Evolutionary conservation across 2,888 invertebrate species (phyloP).

Genomic region (Drosophila mettleri): DNA sequence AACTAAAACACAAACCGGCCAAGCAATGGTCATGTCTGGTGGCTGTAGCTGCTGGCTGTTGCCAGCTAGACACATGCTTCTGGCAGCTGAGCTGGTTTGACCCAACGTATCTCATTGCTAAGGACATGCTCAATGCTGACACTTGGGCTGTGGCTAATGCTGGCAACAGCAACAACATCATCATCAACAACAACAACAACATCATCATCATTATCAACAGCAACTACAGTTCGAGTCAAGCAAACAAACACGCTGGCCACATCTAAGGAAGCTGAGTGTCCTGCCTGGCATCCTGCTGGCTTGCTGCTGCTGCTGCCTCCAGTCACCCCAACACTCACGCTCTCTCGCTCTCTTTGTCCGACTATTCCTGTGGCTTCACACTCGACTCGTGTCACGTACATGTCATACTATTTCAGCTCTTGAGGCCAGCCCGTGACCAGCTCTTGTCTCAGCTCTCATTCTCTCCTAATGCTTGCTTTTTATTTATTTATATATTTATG

Average conservation of each 20-base stretch:
- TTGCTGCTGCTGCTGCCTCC: too few relatives aligned
- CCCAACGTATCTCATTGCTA: slow-evolving; percentile 52
- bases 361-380: slow-evolving; percentile 55
- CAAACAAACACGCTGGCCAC: slow-evolving; percentile 54
- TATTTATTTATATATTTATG: slow-evolving; percentile 55
- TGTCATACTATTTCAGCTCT: slow-evolving; percentile 42
- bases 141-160: slow-evolving; percentile 30
- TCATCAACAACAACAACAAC: slow-evolving; percentile 3
- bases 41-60: slow-evolving; percentile 39
- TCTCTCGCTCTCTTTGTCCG: neutral
- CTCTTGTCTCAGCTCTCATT: slow-evolving; percentile 10
- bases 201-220: slow-evolving; percentile 25
- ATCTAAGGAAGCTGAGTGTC: slow-evolving; percentile 35
- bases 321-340: too few relatives aligned
- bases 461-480: slow-evolving; percentile 53
- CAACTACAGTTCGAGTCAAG: slow-evolving; percentile 20
- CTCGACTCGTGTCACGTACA: slow-evolving; percentile 64
- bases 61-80: slow-evolving; percentile 52
- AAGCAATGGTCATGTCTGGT: slow-evolving; percentile 41
- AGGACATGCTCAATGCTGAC: slow-evolving; percentile 58
- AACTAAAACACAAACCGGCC: slow-evolving; percentile 29
- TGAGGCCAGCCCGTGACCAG: slow-evolving; percentile 7
- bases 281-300: slow-evolving; percentile 55
- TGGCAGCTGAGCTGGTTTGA: slow-evolving; percentile 35
- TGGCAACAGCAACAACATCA: slow-evolving; percentile 10